Evolutionary conservation across 2,888 invertebrate genomes (phyloP).

Genomic region (Chrysolina haemoptera): DNA sequence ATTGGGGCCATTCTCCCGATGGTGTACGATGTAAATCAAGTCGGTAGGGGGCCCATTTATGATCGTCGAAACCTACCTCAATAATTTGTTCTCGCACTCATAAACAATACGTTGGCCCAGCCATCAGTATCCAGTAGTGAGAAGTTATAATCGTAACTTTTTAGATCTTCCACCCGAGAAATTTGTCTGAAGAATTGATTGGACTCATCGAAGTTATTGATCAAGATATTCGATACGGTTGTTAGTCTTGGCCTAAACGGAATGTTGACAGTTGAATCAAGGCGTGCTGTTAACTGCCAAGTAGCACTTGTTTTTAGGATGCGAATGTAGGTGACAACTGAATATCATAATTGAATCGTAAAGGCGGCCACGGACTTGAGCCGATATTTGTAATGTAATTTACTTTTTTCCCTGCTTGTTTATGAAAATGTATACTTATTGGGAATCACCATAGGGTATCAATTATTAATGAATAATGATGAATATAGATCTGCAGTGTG

Average conservation of each 20-base stretch:
- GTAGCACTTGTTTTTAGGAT: too few relatives aligned
- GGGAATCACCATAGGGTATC: too few relatives aligned
- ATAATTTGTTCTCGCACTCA: slow-evolving; percentile 64
- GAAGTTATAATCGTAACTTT: slow-evolving; percentile 47
- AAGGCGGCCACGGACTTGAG: too few relatives aligned
- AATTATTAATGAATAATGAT: too few relatives aligned
- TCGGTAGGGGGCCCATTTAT: slow-evolving; percentile 66
- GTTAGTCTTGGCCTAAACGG: background rate
- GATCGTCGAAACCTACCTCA: slow-evolving; percentile 60
- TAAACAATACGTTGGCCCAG: slow-evolving; percentile 60
- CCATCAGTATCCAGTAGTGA: slow-evolving; percentile 65
- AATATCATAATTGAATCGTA: too few relatives aligned
- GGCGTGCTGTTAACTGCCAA: too few relatives aligned
- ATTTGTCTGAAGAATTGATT: background rate
- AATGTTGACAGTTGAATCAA: too few relatives aligned
- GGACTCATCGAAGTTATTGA: background rate
- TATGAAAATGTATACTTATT: too few relatives aligned
- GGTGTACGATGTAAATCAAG: slow-evolving; percentile 66
- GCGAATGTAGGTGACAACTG: too few relatives aligned
- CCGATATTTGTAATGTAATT: too few relatives aligned
- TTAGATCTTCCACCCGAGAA: background rate
- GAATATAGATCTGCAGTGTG: too few relatives aligned
- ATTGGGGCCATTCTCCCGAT: slow-evolving; percentile 25
- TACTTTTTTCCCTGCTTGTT: too few relatives aligned
- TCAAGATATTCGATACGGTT: background rate